Percentiles rank a stretch among this genome's conserved stretches.
Conservation (phyloP, 1,140 invertebrate genomes). For the Papilio polytes region DNA sequence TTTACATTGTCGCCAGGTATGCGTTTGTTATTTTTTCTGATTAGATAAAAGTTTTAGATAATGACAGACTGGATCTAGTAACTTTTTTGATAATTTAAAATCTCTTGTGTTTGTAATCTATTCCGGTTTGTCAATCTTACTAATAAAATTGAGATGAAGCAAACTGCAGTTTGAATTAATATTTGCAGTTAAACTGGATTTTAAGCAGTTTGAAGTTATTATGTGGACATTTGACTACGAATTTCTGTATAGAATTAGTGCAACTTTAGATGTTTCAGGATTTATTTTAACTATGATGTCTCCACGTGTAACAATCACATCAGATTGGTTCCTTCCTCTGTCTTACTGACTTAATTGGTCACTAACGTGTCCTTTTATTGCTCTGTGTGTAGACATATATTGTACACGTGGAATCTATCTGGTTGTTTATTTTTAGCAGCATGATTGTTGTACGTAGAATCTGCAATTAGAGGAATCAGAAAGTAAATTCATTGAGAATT, state of each 20-base stretch:
- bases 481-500: not conserved
- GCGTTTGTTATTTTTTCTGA: constrained; percentile 67
- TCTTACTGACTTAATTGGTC: not conserved
- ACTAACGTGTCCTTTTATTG: not conserved
- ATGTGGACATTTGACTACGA: too few species aligned
- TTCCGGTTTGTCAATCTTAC: not conserved
- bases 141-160: too few species aligned
- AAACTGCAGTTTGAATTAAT: too few species aligned
- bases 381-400: not conserved
- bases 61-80: constrained; percentile 43
- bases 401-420: constrained; percentile 51
- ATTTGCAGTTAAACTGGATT: too few species aligned
- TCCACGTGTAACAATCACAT: not conserved
- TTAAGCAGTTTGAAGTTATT: too few species aligned
- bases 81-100: not conserved
- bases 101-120: not conserved
- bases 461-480: constrained; percentile 50
- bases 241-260: not conserved
- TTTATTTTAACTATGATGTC: constrained; percentile 26
- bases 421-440: constrained; percentile 68
- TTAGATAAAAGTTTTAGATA: constrained; percentile 38
- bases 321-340: not conserved
- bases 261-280: constrained; percentile 27
- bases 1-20: constrained; percentile 84
- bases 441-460: constrained; percentile 73